Conservation (phyloP, 2,888 invertebrate species). For the Serrognathus titanus region DNA sequence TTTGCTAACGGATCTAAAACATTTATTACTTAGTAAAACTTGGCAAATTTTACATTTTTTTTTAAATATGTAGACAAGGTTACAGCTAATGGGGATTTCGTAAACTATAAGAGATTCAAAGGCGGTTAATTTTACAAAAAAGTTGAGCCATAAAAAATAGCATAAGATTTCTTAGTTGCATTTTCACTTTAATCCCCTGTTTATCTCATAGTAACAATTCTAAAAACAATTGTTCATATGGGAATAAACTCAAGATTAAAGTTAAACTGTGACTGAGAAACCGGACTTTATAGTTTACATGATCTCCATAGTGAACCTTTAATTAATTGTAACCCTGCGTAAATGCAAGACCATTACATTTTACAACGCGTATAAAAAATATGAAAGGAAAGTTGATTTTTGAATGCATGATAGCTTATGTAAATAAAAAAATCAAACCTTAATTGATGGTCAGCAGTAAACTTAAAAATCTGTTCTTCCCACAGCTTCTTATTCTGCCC, state of each 20-base stretch:
- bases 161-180: too few species aligned
- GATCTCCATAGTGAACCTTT: too few species aligned
- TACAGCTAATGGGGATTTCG: not conserved
- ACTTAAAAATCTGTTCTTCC: constrained; percentile 91
- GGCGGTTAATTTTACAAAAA: not conserved
- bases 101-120: not conserved
- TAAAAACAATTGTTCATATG: too few species aligned
- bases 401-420: too few species aligned
- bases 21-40: constrained; percentile 2
- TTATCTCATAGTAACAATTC: too few species aligned
- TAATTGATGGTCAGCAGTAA: constrained; percentile 78
- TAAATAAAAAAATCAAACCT: constrained; percentile 35
- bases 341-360: too few species aligned
- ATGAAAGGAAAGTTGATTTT: not conserved
- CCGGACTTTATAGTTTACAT: not conserved
- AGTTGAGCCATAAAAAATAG: too few species aligned
- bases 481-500: constrained; percentile 79
- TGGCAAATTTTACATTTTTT: not conserved
- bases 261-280: too few species aligned
- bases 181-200: too few species aligned
- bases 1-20: constrained; percentile 64
- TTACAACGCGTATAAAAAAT: too few species aligned
- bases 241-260: too few species aligned
- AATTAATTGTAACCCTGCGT: too few species aligned
- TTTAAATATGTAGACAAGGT: not conserved